Conservation (phyloP, 1,140 invertebrate genomes). For the Eriocheir sinensis region DNA sequence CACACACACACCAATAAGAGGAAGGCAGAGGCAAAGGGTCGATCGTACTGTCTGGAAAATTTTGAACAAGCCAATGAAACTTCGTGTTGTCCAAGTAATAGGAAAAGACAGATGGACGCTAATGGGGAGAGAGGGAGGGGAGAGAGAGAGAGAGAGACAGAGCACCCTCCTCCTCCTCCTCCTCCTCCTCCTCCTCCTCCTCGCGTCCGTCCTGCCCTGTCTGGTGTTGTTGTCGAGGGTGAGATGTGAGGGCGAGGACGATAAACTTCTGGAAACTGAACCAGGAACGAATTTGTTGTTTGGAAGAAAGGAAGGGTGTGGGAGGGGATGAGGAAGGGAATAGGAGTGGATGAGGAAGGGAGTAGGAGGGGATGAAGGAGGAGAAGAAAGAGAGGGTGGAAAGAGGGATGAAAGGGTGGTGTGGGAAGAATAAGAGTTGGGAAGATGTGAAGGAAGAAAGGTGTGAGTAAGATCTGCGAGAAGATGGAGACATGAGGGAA, state of each 20-base stretch:
- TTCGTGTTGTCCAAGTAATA: neutral
- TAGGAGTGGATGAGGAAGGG: neutral
- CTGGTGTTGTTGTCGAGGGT: neutral
- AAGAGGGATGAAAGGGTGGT: neutral
- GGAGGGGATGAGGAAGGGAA: neutral
- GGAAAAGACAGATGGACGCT: neutral
- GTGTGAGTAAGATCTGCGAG: neutral
- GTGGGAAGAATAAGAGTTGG: too few relatives aligned
- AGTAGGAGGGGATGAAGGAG: neutral
- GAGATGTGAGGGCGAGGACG: neutral
- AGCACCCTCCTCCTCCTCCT: neutral
- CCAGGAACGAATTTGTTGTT: neutral
- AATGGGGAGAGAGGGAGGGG: neutral
- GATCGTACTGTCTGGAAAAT: neutral
- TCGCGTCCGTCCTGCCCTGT: neutral
- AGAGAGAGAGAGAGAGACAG: neutral
- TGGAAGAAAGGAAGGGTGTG: neutral
- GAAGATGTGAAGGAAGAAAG: neutral
- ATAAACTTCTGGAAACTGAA: neutral
- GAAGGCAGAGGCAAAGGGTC: neutral
- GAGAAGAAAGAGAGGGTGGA: neutral
- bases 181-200: constrained; percentile 20
- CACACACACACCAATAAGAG: neutral
- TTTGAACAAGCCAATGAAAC: neutral
- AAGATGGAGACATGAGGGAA: too few relatives aligned